A percentile compares a stretch with the other conserved stretches of the same genome.
Evolutionary conservation across 1,140 invertebrate species (phyloP).

Genomic region (Danaus plexippus): DNA sequence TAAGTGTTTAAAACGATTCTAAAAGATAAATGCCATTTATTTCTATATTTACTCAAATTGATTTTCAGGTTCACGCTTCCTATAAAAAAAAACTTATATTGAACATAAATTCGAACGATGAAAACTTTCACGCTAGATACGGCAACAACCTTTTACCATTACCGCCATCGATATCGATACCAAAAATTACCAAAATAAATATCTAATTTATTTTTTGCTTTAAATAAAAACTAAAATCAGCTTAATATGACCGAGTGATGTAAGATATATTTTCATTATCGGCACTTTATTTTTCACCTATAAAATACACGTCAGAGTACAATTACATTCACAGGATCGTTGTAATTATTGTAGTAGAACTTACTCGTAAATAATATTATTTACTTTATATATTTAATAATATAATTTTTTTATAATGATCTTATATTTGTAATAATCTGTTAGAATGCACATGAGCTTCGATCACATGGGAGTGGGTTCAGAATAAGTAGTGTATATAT

Average conservation of each 20-base stretch:
- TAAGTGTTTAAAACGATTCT: constrained; percentile 42
- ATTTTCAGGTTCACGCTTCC: constrained; percentile 49
- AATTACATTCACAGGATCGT: too few relatives aligned
- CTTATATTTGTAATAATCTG: too few relatives aligned
- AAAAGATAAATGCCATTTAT: constrained; percentile 12
- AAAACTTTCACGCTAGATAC: constrained; percentile 71
- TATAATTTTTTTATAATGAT: too few relatives aligned
- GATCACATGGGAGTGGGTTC: too few relatives aligned
- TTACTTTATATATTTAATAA: too few relatives aligned
- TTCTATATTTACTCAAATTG: constrained; percentile 18
- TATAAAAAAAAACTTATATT: constrained; percentile 30
- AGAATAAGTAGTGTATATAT: too few relatives aligned
- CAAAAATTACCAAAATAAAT: constrained; percentile 60
- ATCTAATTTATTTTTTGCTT: constrained; percentile 21
- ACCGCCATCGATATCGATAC: constrained; percentile 67
- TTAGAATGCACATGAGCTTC: too few relatives aligned
- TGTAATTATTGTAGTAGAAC: too few relatives aligned
- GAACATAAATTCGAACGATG: constrained; percentile 44
- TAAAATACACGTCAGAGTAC: not conserved
- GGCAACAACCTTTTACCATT: constrained; percentile 68
- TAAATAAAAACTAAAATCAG: constrained; percentile 1
- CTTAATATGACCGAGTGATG: not conserved
- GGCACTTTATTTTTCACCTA: constrained; percentile 6
- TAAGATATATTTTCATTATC: constrained; percentile 7
- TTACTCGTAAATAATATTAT: too few relatives aligned